phyloP scores from a whole-genome alignment of 2,113 vertebrate species.

The Chinchilla lanigera region DNA sequence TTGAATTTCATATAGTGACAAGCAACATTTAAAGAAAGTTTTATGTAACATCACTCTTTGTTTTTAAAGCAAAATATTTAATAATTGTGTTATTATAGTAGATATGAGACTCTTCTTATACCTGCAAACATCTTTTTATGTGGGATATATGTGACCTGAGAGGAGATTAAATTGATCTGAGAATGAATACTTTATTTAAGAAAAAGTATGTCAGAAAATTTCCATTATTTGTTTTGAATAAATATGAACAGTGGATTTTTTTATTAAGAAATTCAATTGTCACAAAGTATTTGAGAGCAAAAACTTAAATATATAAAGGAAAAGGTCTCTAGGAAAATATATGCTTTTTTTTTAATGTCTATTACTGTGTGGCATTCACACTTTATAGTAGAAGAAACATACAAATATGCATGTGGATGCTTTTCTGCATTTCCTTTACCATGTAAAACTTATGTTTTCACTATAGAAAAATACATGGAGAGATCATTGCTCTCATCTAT shows the following conservation, averaged over 20 bases:
- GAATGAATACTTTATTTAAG: slow-evolving; percentile 26
- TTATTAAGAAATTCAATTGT: slow-evolving; percentile 16
- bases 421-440: slow-evolving; percentile 70
- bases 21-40: slow-evolving; percentile 4
- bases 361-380: slow-evolving; percentile 40
- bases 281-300: slow-evolving; percentile 18
- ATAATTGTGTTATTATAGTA: neutral
- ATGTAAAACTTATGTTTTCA: slow-evolving; percentile 77
- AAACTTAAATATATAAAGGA: slow-evolving; percentile 41
- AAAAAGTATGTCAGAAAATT: neutral
- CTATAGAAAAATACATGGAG: slow-evolving; percentile 60
- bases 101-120: neutral
- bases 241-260: neutral
- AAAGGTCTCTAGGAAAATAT: slow-evolving; percentile 18
- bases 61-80: slow-evolving; percentile 51
- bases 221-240: slow-evolving; percentile 35
- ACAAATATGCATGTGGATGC: slow-evolving; percentile 19
- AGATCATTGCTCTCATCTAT: slow-evolving; percentile 54
- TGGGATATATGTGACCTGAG: neutral
- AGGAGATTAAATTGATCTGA: slow-evolving; percentile 51
- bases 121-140: neutral
- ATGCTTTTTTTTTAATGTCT: neutral
- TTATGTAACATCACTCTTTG: neutral
- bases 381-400: neutral
- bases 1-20: neutral